Base-by-base conservation (phyloP, 2,888 invertebrate genomes). In the Aporophyla lueneburgensis region DNA sequence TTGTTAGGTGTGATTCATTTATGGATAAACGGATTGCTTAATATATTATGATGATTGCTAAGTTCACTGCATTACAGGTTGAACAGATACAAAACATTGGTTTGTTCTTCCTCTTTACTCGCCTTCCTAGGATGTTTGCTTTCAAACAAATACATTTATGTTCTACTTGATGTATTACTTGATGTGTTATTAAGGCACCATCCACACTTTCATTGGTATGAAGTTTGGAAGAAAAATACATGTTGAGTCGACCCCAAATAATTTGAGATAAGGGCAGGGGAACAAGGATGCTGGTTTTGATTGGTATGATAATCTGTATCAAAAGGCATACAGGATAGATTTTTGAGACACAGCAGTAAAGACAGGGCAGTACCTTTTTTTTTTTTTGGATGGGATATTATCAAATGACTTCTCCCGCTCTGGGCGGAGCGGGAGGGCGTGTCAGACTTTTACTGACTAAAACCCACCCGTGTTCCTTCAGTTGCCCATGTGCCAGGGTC, bases 1-100 rank as follows among this genome's bases (percentile, higher is more conserved):
- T 65, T 65, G 53, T 74, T 65, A 7, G 10, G 53, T n/a, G n/a
- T 61, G 61, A 80, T 49, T 80, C 43, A 59, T 59, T 59, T 24
- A 33, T n/a, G 3, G 0, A 5, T 74, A 58, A 58, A 59, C 27
- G 10, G 14, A 61, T 59, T 53, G 33, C 43, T 62, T 21, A 4
- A 53, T 40, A 56, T 24, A 49, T 66, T 49, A 27, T 27, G 27
- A 51, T 14, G 33, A n/a, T 33, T 21, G 33, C 54, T 33, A 54
- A 21, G 10, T 66, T 54, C 12, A 21, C 12, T 33, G 16, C 16
- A 67, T 54, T 54, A 9, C 56, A 16, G 51, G 16, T 33, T 53
- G 5, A 66, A n/a, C 27, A 65, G 27, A 49, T 43, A 5, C 16
- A 5, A 43, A 63, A 24, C 1, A 19, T 19, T 21, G 5, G 9